These are phyloP conservation scores for Sus cebifrons DNA, from an alignment of 2,797 vertebrate genomes.

Conservation along the genomic window DNA sequence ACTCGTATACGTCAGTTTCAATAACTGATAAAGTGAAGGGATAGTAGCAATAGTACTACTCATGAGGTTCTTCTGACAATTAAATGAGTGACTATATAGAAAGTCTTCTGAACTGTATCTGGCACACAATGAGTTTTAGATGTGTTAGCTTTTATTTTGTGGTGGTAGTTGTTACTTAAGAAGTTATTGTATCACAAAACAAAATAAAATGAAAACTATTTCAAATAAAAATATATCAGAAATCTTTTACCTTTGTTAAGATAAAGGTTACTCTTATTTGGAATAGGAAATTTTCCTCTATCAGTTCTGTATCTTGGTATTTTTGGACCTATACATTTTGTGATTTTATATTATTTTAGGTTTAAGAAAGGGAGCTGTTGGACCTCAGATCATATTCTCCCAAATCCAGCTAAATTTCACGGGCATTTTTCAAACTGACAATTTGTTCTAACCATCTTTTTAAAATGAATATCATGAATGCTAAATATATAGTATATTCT, in stretches of 20 bases:
- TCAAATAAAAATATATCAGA: background rate
- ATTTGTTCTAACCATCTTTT: constrained; percentile 63
- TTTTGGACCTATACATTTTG: constrained; percentile 4
- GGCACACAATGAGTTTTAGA: background rate
- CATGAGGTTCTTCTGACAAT: background rate
- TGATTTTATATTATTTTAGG: constrained; percentile 8
- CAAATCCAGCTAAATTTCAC: background rate
- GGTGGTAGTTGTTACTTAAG: background rate
- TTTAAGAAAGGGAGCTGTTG: constrained; percentile 24
- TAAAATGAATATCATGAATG: constrained; percentile 68
- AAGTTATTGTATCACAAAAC: background rate
- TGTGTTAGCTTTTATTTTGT: background rate
- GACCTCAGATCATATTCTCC: background rate
- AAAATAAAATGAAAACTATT: background rate
- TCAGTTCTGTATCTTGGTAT: background rate
- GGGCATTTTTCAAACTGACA: constrained; percentile 51
- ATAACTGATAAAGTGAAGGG: background rate
- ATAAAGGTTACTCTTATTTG: constrained; percentile 34
- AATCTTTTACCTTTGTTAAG: background rate
- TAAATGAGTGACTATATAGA: background rate
- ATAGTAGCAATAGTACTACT: background rate
- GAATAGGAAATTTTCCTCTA: background rate
- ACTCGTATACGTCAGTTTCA: background rate
- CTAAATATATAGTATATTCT: constrained; percentile 10
- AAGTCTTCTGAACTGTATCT: background rate